A percentile compares a stretch with the other conserved stretches of the same genome.
phyloP scores from a whole-genome alignment of 2,797 vertebrate genomes.

The Ara ararauna region DNA sequence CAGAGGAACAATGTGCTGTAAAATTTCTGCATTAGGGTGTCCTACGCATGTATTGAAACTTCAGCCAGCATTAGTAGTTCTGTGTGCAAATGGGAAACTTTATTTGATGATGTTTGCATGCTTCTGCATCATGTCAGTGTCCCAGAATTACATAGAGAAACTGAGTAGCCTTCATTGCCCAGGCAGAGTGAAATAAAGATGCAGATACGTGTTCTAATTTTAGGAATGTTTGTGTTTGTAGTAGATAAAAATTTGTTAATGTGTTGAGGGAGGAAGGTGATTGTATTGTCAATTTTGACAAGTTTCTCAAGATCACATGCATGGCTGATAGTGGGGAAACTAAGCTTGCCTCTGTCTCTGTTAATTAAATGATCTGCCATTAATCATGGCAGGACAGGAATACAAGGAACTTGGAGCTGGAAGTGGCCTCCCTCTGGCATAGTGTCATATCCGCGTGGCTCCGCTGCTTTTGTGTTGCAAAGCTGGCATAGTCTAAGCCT shows the following conservation, averaged over 20 bases:
- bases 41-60: neutral
- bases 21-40: neutral
- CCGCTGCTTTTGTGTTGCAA: neutral
- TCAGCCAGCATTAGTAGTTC: neutral
- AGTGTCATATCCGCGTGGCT: neutral
- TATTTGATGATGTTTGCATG: neutral
- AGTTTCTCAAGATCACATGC: neutral
- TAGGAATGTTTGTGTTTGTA: neutral
- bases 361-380: neutral
- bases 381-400: neutral
- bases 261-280: neutral
- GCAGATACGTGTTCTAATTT: neutral
- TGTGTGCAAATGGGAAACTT: neutral
- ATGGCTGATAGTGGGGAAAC: neutral
- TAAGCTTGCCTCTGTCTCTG: neutral
- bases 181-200: neutral
- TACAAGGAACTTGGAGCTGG: neutral
- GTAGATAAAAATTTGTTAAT: neutral
- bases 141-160: neutral
- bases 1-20: neutral
- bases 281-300: neutral
- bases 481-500: neutral
- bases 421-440: neutral
- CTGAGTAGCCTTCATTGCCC: neutral
- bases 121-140: accelerated